Conservation (phyloP, 2,797 vertebrate genomes). For the Carduelis carduelis region DNA sequence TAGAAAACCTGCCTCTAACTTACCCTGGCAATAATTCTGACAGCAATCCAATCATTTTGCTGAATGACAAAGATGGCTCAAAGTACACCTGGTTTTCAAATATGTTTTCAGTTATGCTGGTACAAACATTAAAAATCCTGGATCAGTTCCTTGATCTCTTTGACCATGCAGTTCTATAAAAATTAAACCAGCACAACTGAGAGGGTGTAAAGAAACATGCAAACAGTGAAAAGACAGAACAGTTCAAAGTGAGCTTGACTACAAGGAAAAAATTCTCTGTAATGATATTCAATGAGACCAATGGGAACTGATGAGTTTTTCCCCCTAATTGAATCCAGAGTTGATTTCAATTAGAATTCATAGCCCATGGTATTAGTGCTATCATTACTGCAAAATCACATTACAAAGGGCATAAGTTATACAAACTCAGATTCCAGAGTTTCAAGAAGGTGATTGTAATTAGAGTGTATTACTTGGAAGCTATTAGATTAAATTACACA, state of each 20-base stretch:
- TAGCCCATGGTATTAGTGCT: background rate
- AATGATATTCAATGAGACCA: background rate
- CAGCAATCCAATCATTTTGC: background rate
- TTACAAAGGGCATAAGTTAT: background rate
- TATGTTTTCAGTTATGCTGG: background rate
- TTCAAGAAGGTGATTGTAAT: background rate
- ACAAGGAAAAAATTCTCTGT: background rate
- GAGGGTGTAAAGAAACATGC: background rate
- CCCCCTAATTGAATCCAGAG: background rate
- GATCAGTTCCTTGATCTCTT: background rate
- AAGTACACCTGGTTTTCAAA: background rate
- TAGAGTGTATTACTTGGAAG: background rate
- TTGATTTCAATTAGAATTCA: background rate
- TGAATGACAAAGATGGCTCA: background rate
- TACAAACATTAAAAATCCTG: background rate
- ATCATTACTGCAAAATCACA: background rate
- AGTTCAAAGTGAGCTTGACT: background rate
- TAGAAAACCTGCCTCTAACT: background rate
- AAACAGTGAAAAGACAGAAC: background rate
- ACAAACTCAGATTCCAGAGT: background rate
- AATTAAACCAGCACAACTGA: background rate
- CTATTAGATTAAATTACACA: background rate
- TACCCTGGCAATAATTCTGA: background rate
- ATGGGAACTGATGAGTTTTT: background rate
- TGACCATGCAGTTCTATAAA: background rate